These are phyloP conservation scores for Decapterus maruadsi DNA, from an alignment of 2,797 vertebrate species.

Conservation along the genomic window DNA sequence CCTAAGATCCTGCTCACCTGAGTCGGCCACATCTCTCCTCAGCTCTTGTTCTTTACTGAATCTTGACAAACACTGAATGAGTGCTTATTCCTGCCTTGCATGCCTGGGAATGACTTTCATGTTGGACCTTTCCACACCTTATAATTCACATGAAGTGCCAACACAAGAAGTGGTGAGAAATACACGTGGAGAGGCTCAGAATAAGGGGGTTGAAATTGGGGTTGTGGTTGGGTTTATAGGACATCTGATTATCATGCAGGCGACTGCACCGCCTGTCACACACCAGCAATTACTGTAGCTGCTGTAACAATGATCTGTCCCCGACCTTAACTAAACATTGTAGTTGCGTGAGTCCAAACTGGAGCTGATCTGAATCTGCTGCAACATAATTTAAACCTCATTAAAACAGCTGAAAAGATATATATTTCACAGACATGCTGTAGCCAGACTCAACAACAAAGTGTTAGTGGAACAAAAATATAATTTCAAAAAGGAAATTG, in stretches of 20 bases:
- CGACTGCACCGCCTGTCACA: background rate
- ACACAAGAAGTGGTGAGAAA: background rate
- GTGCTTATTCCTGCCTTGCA: background rate
- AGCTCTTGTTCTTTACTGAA: background rate
- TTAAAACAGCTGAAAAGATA: background rate
- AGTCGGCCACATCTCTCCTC: too few relatives aligned
- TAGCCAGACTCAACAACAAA: background rate
- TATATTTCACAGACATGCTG: background rate
- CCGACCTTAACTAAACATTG: too few relatives aligned
- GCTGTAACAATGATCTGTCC: too few relatives aligned
- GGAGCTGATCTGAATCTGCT: too few relatives aligned
- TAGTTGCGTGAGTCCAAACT: too few relatives aligned
- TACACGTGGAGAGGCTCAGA: background rate
- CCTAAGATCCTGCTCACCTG: background rate
- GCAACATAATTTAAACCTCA: background rate
- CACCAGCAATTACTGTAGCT: background rate
- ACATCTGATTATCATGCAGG: background rate
- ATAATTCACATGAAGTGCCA: background rate
- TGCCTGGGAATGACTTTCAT: background rate
- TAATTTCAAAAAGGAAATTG: background rate
- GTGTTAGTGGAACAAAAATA: background rate
- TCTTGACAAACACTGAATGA: background rate
- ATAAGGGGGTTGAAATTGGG: background rate
- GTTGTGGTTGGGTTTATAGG: background rate
- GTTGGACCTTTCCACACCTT: background rate